These are phyloP conservation scores for Phengaris arion DNA, from an alignment of 2,888 invertebrate species.

Conservation along the genomic window DNA sequence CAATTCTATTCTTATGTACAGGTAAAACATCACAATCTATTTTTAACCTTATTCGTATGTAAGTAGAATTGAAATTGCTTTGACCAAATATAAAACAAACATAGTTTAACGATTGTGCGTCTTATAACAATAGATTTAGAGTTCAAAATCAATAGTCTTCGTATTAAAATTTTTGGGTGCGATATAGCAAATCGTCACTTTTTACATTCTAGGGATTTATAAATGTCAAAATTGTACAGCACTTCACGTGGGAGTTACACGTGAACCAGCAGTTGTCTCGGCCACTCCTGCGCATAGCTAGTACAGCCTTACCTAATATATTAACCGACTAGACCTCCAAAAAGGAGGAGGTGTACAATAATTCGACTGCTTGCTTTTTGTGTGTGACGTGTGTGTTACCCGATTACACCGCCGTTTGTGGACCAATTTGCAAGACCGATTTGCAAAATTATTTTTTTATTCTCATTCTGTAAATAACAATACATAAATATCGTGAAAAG, in stretches of 20 bases:
- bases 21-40: conserved; percentile 36
- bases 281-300: background rate
- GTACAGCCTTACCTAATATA: too few species aligned
- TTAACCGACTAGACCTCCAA: too few species aligned
- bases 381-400: too few species aligned
- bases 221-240: conserved; percentile 8
- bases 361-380: too few species aligned
- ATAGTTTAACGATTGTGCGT: background rate
- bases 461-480: too few species aligned
- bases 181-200: conserved; percentile 47
- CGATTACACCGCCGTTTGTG: too few species aligned
- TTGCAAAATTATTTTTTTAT: too few species aligned
- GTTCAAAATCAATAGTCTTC: conserved; percentile 29
- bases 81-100: conserved; percentile 18
- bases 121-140: background rate
- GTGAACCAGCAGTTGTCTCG: background rate
- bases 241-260: background rate
- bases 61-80: conserved; percentile 34
- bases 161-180: conserved; percentile 34
- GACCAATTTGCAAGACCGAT: too few species aligned
- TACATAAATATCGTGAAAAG: too few species aligned
- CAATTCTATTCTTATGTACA: conserved; percentile 67
- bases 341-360: too few species aligned
- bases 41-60: conserved; percentile 32
- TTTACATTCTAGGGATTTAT: conserved; percentile 45